Evolutionary conservation across 2,888 invertebrate species (phyloP), one percentile per base, ranked within the genome.

Genomic region (Drosophila lacicola): DNA sequence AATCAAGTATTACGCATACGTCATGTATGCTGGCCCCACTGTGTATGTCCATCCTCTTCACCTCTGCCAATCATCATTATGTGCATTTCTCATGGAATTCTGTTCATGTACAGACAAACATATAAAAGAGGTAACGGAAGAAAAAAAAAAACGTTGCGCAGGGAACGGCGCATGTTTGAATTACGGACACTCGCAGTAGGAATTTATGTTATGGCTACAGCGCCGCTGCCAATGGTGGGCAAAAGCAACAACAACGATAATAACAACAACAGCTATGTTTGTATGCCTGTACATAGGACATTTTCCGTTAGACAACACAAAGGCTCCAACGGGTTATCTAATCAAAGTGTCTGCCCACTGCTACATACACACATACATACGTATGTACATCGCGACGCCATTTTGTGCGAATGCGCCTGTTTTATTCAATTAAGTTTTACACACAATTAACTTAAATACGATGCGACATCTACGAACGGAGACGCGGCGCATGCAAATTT

Each of bases 141-240:
- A 6, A 36, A 41, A 49, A 37, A 60, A 70, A 70, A 63, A 67
- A 50, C 42, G 57, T 54, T 67, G 74, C 64, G 51, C 64, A 63
- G 68, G 76, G 93, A 94, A 93, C 77, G 93, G 94, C 94, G 94
- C 94, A 94, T 94, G 95, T 94, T 89, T 88, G 74, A 82, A 90
- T 80, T 86, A 80, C 70, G 80, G 85, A 88, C 88, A 91, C 74
- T 86, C 90, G 89, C 90, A 90, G 82, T 84, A 74, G 71, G 50
- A 50, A 53, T 72, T 68, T n/a, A 29, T 58, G 25, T 51, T 58
- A 41, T 60, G 42, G 53, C 36, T 50, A 76, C 55, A 71, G 86
- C 82, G 88, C 82, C 87, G 82, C 77, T 81, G 79, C 80, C 77
- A 68, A 74, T 66, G 66, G 54, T 69, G 45, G n/a, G 37, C 8